These are phyloP conservation scores for Metridium senile DNA, from an alignment of 92 coral and sea anemone genomes.

Conservation along the genomic window DNA sequence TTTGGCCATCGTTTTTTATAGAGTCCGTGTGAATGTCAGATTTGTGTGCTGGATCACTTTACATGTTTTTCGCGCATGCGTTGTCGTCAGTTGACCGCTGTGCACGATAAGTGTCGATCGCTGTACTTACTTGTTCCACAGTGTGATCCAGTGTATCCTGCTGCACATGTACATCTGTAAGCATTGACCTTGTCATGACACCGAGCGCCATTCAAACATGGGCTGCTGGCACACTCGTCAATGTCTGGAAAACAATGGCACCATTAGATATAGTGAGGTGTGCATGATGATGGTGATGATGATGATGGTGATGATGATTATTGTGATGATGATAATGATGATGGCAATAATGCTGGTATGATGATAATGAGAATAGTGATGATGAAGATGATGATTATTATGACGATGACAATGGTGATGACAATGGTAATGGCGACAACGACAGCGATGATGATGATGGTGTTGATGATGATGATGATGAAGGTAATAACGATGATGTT, in stretches of 20 bases:
- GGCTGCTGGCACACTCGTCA: conserved; percentile 14
- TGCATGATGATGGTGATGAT: neutral
- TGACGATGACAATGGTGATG: neutral
- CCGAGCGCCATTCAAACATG: conserved; percentile 17
- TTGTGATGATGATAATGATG: neutral
- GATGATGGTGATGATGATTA: neutral
- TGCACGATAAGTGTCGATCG: neutral
- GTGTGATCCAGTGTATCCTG: neutral
- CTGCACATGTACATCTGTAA: conserved; percentile 12
- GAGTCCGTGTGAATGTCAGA: too few relatives aligned
- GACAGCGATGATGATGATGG: neutral
- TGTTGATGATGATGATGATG: neutral
- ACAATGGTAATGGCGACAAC: neutral
- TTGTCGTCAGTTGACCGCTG: neutral
- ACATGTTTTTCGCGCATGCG: too few relatives aligned
- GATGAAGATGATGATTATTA: neutral
- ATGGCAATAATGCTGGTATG: neutral
- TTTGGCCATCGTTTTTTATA: too few relatives aligned
- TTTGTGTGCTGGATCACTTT: too few relatives aligned
- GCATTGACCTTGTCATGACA: conserved; percentile 17
- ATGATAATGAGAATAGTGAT: neutral
- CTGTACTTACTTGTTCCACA: conserved; percentile 21
- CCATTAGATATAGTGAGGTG: neutral
- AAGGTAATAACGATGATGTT: neutral
- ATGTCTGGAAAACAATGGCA: neutral